phyloP scores from a whole-genome alignment of 2,888 invertebrate genomes.

The Chydorus sphaericus region DNA sequence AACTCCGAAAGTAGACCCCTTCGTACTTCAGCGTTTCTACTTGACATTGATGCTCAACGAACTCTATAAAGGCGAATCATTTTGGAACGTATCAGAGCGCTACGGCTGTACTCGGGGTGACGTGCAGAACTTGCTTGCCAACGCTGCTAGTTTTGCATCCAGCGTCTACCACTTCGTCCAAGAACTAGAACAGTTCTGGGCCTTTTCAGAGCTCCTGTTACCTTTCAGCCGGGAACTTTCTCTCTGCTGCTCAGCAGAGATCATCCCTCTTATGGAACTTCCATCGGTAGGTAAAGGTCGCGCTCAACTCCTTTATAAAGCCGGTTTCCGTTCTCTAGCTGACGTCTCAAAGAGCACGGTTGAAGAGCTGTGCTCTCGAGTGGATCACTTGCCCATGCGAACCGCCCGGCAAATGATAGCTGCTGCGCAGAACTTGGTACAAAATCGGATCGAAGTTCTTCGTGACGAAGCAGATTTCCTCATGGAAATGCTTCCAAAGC shows the following conservation, averaged over 20 bases:
- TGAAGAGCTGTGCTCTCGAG: slow-evolving; percentile 40
- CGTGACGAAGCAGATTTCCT: slow-evolving; percentile 64
- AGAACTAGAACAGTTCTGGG: slow-evolving; percentile 63
- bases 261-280: slow-evolving; percentile 69
- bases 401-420: slow-evolving; percentile 68
- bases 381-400: slow-evolving; percentile 55
- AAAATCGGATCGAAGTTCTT: slow-evolving; percentile 73
- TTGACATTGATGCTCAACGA: slow-evolving; percentile 71
- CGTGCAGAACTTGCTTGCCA: slow-evolving; percentile 57
- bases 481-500: not conserved
- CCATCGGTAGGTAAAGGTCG: slow-evolving; percentile 76
- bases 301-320: slow-evolving; percentile 65
- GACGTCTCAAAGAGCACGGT: slow-evolving; percentile 58
- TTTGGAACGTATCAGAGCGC: slow-evolving; percentile 53
- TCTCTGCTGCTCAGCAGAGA: slow-evolving; percentile 64
- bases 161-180: slow-evolving; percentile 66
- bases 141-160: slow-evolving; percentile 54
- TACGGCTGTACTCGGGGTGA: slow-evolving; percentile 59
- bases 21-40: slow-evolving; percentile 62
- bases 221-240: slow-evolving; percentile 58
- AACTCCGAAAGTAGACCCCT: slow-evolving; percentile 40
- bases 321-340: slow-evolving; percentile 63
- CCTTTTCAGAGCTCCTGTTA: slow-evolving; percentile 56
- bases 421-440: slow-evolving; percentile 67
- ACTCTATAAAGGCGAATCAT: slow-evolving; percentile 49